Evolutionary conservation across 2,113 vertebrate genomes (phyloP), one percentile per base, ranked within the genome.

Genomic region (Xiphias gladius): DNA sequence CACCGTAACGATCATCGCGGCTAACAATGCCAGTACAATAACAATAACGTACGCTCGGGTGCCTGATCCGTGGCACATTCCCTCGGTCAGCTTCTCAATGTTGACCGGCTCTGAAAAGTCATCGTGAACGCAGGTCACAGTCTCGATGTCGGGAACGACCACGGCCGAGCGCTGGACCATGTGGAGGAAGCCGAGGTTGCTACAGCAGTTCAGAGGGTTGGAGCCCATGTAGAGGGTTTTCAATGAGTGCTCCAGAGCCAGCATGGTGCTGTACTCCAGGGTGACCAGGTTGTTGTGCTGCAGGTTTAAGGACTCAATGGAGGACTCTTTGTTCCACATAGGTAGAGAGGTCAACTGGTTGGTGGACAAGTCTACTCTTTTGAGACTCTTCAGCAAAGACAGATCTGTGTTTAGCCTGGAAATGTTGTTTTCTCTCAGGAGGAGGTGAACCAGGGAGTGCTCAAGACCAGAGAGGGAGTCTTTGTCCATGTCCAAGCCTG

Each of bases 121-220:
- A 19, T 88, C 72, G 30, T 94, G 90, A 24, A 94, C 89, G 68
- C 98, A 99, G 0, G 35, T 97, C 32, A 96, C 95, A 0, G 89
- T 91, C 73, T 95, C 95, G 5, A 96, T 92, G 1, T 96, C 96
- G 0, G 95, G 94, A 39, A 99, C 94, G 0, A 93, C 90, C 86
- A 99, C 95, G 0, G 92, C 92, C 1, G 95, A 95, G 74, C 93
- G 94, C 81, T 96, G 96, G n/a, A 97, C 92, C 93, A 98, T 94
- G 0, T 94, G 90, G 0, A 96, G 93, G 24, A 98, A 94, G 92
- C 94, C 96, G 22, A 94, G 84, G 17, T 97, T 98, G 76, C 94
- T 95, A 0, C 98, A 99, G 94, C 98, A 99, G 80, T 72, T 95
- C 13, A 99, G 95, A 0, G 98, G 98, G 81, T 99, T 99, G 17